Percentiles rank a stretch among this genome's conserved stretches.
Evolutionary conservation across 2,888 invertebrate genomes (phyloP).

Genomic region (Corbicula japonica): DNA sequence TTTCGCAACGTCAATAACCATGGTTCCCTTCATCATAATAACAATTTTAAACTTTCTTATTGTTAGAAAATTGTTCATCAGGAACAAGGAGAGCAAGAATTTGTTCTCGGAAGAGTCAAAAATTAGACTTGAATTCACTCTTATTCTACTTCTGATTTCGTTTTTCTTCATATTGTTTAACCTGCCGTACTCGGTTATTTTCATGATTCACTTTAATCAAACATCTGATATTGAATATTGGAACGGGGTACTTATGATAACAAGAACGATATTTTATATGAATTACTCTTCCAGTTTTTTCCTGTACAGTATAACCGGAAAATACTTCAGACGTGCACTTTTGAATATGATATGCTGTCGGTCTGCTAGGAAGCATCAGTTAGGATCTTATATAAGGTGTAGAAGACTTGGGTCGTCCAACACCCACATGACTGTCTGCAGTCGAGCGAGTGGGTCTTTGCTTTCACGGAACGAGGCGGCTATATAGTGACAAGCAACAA

Average conservation of each 20-base stretch:
- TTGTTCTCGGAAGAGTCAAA: constrained; percentile 75
- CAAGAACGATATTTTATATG: constrained; percentile 81
- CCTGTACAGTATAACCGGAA: constrained; percentile 82
- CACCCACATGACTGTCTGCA: background rate
- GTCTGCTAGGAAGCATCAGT: background rate
- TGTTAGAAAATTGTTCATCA: constrained; percentile 68
- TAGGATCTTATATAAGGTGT: constrained; percentile 30
- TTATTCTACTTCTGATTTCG: constrained; percentile 83
- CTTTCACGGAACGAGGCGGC: background rate
- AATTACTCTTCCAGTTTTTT: constrained; percentile 85
- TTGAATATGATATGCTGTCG: constrained; percentile 11
- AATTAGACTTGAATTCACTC: constrained; percentile 82
- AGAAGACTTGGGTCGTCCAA: constrained; percentile 20
- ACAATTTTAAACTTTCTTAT: constrained; percentile 78
- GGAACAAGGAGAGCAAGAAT: constrained; percentile 63
- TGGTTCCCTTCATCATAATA: constrained; percentile 79
- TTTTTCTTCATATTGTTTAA: constrained; percentile 83
- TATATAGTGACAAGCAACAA: too few species aligned
- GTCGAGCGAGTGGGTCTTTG: background rate
- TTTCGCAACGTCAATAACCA: constrained; percentile 75
- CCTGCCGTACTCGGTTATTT: constrained; percentile 82
- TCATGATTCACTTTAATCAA: background rate
- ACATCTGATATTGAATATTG: constrained; percentile 55
- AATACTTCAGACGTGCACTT: constrained; percentile 80
- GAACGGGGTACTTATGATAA: constrained; percentile 72